phyloP scores from a whole-genome alignment of 2,113 vertebrate genomes.

The rabbit (Oryctolagus cuniculus) region mOryCun1.1 NC_091438.1:41474001-41474500 shows the following conservation, averaged over 20 bases:
- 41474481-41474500: background rate
- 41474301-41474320: accelerated
- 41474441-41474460: background rate
- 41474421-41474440: background rate
- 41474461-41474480: background rate
- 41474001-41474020: background rate
- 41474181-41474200: background rate
- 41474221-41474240: background rate
- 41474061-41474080: background rate
- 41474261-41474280: background rate
- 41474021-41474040: background rate
- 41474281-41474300: background rate
- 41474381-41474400: background rate
- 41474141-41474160: background rate
- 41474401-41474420: background rate
- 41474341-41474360: background rate
- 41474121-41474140: background rate
- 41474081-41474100: background rate
- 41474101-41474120: background rate
- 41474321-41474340: background rate
- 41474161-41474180: background rate
- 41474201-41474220: background rate
- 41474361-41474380: background rate
- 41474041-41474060: background rate
- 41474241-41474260: background rate